Evolutionary conservation across 1,140 invertebrate genomes (phyloP).

Genomic region (Paraescarpia echinospica): DNA sequence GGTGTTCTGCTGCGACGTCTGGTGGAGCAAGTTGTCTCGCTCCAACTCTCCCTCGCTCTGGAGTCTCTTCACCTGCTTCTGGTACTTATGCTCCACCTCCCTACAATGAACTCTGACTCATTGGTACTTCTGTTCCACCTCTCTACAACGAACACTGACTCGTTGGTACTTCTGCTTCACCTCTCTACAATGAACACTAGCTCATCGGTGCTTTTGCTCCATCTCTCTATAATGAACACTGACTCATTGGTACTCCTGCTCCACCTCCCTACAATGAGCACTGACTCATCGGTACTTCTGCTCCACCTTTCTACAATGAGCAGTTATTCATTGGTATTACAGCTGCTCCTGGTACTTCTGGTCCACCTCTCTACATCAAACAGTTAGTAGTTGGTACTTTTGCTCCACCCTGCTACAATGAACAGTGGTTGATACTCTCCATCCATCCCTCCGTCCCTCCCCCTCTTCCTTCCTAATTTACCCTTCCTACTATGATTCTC

Average conservation of each 20-base stretch:
- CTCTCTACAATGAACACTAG: constrained; percentile 48
- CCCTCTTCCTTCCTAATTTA: background rate
- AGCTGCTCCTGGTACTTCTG: no score
- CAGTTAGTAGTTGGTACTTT: no score
- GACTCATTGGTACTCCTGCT: background rate
- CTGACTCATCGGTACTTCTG: background rate
- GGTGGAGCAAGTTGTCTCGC: constrained; percentile 28
- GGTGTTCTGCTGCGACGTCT: constrained; percentile 24
- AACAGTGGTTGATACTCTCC: no score
- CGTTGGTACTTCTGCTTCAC: constrained; percentile 44
- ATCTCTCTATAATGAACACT: background rate
- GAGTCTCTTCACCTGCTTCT: constrained; percentile 72
- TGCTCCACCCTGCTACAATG: no score
- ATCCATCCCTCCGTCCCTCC: background rate
- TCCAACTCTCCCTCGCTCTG: constrained; percentile 65
- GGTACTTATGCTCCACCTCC: constrained; percentile 69
- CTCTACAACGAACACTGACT: no score
- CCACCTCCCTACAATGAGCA: no score
- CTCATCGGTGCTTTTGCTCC: background rate
- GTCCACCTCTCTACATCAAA: no score
- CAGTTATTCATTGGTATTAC: no score
- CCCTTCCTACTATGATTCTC: no score
- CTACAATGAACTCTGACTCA: background rate
- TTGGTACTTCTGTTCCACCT: background rate
- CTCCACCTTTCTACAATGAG: background rate